phyloP scores from a whole-genome alignment of 2,888 invertebrate genomes.

The Hedya salicella region DNA sequence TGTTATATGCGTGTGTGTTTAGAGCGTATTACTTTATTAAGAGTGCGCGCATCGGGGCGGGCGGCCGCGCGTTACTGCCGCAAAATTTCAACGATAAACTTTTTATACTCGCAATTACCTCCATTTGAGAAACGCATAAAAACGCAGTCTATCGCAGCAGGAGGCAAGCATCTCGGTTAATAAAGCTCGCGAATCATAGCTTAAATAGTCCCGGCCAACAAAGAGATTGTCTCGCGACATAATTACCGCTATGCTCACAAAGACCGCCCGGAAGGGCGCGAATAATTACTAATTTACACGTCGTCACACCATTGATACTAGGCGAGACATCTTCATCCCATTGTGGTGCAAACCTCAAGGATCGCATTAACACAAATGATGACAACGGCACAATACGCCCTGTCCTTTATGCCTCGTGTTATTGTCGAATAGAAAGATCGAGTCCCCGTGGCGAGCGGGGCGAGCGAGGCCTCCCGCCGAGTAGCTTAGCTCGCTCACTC shows the following conservation, averaged over 20 bases:
- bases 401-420: conserved; percentile 71
- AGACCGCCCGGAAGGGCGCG: conserved; percentile 75
- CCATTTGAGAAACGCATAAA: conserved; percentile 75
- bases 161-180: conserved; percentile 65
- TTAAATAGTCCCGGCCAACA: conserved; percentile 57
- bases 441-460: conserved; percentile 66
- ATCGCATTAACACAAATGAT: conserved; percentile 84
- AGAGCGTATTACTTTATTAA: conserved; percentile 84
- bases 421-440: conserved; percentile 83
- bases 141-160: conserved; percentile 67
- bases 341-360: conserved; percentile 84
- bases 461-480: conserved; percentile 63
- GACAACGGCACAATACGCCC: conserved; percentile 77
- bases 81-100: conserved; percentile 71
- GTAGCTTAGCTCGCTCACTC: conserved; percentile 70
- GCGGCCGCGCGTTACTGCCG: conserved; percentile 65
- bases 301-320: conserved; percentile 80
- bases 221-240: conserved; percentile 63
- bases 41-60: conserved; percentile 75
- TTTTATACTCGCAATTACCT: conserved; percentile 79
- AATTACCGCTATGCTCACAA: conserved; percentile 70
- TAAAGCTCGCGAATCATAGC: conserved; percentile 65
- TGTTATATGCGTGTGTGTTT: conserved; percentile 83
- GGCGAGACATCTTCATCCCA: conserved; percentile 77
- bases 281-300: conserved; percentile 82